Evolutionary conservation across 1,140 invertebrate genomes (phyloP).

Genomic region (Macrotrachela quadricornifera): DNA sequence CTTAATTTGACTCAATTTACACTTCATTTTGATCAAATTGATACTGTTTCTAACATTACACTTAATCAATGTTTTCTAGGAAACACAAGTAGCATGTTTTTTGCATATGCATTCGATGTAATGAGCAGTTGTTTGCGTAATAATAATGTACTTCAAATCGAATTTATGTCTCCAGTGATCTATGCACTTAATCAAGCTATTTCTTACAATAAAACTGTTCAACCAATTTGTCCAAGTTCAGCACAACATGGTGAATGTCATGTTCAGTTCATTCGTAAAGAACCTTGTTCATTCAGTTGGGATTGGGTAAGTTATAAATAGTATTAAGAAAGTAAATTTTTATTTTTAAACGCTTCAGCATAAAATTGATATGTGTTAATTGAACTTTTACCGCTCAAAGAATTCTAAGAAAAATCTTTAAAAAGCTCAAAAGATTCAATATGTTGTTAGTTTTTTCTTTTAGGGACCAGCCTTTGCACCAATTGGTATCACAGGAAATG

Average conservation of each 20-base stretch:
- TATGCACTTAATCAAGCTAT: conserved; percentile 39
- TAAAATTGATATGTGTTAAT: too few relatives aligned
- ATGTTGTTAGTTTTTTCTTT: too few relatives aligned
- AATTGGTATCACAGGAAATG: conserved; percentile 56
- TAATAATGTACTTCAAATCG: conserved; percentile 36
- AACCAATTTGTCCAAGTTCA: conserved; percentile 54
- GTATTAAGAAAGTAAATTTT: too few relatives aligned
- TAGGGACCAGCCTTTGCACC: conserved; percentile 60
- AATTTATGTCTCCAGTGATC: conserved; percentile 51
- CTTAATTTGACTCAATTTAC: too few relatives aligned
- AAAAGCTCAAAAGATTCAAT: too few relatives aligned
- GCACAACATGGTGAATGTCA: conserved; percentile 77
- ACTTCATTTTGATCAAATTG: too few relatives aligned
- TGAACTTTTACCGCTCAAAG: too few relatives aligned
- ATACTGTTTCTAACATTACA: not conserved
- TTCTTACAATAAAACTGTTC: conserved; percentile 41
- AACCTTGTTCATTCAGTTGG: conserved; percentile 87
- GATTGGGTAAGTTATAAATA: too few relatives aligned
- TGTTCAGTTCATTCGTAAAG: conserved; percentile 76
- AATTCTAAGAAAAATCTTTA: too few relatives aligned
- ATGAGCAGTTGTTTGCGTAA: not conserved
- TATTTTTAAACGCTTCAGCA: too few relatives aligned
- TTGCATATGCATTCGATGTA: too few relatives aligned
- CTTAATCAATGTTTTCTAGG: not conserved
- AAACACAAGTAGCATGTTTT: conserved; percentile 1